Conservation (phyloP, 2,888 invertebrate genomes). For the Pyrochroa serraticornis region DNA sequence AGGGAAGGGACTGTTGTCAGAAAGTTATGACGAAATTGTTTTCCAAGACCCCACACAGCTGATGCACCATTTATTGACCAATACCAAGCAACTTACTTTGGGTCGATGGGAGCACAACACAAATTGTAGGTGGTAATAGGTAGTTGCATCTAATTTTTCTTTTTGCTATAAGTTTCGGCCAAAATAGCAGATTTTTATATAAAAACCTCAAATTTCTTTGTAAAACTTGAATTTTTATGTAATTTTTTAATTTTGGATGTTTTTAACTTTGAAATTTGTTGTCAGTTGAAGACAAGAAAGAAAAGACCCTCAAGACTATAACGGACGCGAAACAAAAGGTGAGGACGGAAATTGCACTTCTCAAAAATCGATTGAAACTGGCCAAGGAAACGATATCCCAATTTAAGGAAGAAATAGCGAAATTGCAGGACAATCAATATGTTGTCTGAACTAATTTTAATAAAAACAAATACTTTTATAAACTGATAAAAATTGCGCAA, state of each 20-base stretch:
- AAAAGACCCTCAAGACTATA: constrained; percentile 78
- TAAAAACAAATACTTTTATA: constrained; percentile 9
- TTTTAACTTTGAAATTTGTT: constrained; percentile 37
- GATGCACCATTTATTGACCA: constrained; percentile 87
- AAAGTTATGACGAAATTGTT: constrained; percentile 95
- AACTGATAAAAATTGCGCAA: background rate
- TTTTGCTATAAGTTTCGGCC: too few relatives aligned
- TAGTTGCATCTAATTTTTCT: too few relatives aligned
- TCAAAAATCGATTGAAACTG: constrained; percentile 82
- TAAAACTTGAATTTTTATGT: too few relatives aligned
- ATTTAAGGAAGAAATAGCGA: constrained; percentile 78
- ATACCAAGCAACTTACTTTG: constrained; percentile 74
- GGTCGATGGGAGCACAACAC: constrained; percentile 84
- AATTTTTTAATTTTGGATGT: too few relatives aligned
- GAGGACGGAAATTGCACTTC: constrained; percentile 77
- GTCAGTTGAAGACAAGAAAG: constrained; percentile 90
- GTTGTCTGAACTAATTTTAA: constrained; percentile 28
- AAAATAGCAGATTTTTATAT: too few relatives aligned
- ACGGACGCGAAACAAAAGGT: constrained; percentile 81
- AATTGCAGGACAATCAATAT: constrained; percentile 53
- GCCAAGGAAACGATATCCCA: constrained; percentile 85
- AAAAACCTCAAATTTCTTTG: too few relatives aligned
- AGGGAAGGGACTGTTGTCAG: constrained; percentile 81
- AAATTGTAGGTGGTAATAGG: constrained; percentile 83
- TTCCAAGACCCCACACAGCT: constrained; percentile 89